Base-by-base conservation (phyloP, 2,888 invertebrate species). In the Baccha elongata region DNA sequence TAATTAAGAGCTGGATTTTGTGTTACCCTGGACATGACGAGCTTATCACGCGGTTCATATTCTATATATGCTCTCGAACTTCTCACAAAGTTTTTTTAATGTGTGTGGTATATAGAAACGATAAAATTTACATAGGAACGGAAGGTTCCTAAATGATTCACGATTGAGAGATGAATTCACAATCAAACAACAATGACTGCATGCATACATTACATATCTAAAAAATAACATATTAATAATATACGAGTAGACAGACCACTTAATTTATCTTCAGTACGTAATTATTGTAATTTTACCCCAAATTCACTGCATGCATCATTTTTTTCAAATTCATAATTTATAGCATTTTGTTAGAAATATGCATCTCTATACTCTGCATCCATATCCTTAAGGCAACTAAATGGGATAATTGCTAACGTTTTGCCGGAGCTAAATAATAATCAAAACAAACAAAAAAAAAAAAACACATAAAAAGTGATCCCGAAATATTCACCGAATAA, bases 361-460 rank as follows among this genome's bases (percentile, higher is more conserved):
- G 10, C 10, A 23, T 5, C 11, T 2, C n/a, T 44, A 60, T 62
- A 19, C n/a, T n/a, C n/a, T 10, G 8, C 52, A 67, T n/a, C 32
- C 19, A 35, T 17, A 35, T 8, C 50, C 80, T 69, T 50, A 7
- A 50, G 68, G 80, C 74, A 7, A 42, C 53, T 42, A 42, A 68
- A 79, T 79, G 58, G 73, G 73, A 79, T 80, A 74, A 80, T 80
- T 80, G 79, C 55, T 50, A 73, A 40, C 55, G 13, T 29, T 75
- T 44, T 55, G 48, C 3, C 11, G 17, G 42, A 13, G 23, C 60
- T 29, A 60, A 44, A 60, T 29, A 23, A n/a, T n/a, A 55, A 55
- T 21, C n/a, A n/a, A 23, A 13, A 10, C 40, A 26, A 13, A 21
- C 15, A 0, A 3, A 13, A 15, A 50, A 26, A 6, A 48, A 23